These are phyloP conservation scores for Nyleta sp. DNA, from an alignment of 2,888 invertebrate genomes.

Conservation along the genomic window DNA sequence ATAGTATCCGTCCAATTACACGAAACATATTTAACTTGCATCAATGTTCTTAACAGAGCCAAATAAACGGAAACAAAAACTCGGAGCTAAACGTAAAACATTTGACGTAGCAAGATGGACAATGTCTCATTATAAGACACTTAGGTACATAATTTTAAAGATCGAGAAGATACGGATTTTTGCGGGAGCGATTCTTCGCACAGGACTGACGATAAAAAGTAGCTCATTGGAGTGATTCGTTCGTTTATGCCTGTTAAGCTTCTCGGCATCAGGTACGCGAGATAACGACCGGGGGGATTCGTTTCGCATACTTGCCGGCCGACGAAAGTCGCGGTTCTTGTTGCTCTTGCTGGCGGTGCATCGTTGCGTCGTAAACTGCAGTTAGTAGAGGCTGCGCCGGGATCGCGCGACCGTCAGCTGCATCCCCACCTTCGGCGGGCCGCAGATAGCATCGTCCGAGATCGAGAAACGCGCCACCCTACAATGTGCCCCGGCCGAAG, in stretches of 20 bases:
- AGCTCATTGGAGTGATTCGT: constrained; percentile 48
- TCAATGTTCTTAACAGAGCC: no score
- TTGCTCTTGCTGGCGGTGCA: constrained; percentile 35
- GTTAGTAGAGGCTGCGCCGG: constrained; percentile 33
- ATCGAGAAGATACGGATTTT: constrained; percentile 27
- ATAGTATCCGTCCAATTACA: background rate
- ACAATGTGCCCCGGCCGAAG: constrained; percentile 43
- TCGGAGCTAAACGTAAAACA: constrained; percentile 13
- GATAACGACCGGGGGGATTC: constrained; percentile 54
- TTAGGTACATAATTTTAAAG: constrained; percentile 32
- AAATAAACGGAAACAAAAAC: background rate
- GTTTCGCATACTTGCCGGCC: constrained; percentile 50
- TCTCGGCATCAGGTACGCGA: constrained; percentile 45
- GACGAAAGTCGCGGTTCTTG: constrained; percentile 37
- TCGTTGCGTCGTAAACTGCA: constrained; percentile 33
- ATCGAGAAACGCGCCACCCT: constrained; percentile 53
- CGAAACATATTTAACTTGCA: no score
- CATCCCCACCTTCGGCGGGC: constrained; percentile 25
- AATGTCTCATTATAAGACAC: constrained; percentile 43
- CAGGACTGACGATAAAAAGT: no score
- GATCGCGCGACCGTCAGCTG: constrained; percentile 47
- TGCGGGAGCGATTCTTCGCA: constrained; percentile 19
- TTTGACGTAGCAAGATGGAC: constrained; percentile 14
- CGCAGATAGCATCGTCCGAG: constrained; percentile 55
- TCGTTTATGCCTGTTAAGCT: constrained; percentile 44